A percentile compares a stretch with the other conserved stretches of the same genome.
Conservation (phyloP, 2,888 invertebrate species). For the Dromius quadrimaculatus region DNA sequence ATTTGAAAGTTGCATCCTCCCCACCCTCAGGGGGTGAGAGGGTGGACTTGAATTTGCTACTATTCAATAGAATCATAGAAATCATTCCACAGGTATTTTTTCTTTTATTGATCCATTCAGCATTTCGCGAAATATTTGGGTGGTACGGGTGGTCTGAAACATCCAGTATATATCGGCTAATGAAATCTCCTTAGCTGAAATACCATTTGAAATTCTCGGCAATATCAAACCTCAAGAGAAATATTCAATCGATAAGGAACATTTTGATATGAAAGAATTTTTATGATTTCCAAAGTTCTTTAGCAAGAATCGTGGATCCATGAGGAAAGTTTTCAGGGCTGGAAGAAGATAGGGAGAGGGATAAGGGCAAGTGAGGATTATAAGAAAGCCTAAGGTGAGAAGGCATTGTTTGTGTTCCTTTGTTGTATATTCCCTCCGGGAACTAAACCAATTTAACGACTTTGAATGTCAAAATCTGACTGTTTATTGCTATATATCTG, state of each 20-base stretch:
- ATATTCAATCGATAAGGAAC: conserved; percentile 23
- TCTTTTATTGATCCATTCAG: no score
- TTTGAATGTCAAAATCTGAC: conserved; percentile 15
- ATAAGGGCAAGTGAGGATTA: not conserved
- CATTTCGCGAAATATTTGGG: no score
- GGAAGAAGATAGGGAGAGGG: not conserved
- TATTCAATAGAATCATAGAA: no score
- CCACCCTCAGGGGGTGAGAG: no score
- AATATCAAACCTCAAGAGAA: not conserved
- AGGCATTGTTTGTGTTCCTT: conserved; percentile 42
- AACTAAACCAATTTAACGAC: conserved; percentile 43
- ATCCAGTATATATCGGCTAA: no score
- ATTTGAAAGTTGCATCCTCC: no score
- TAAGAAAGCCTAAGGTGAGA: conserved; percentile 6
- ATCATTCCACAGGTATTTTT: no score
- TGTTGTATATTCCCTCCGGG: conserved; percentile 38
- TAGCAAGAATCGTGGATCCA: not conserved
- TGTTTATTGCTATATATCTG: not conserved
- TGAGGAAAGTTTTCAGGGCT: not conserved
- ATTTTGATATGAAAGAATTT: conserved; percentile 8
- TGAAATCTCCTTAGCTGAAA: no score
- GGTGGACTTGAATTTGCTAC: no score
- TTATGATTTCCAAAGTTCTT: not conserved
- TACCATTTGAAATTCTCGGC: no score
- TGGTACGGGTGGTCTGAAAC: no score